phyloP scores from a whole-genome alignment of 2,797 vertebrate species.

The Enteromius viviparus region DNA sequence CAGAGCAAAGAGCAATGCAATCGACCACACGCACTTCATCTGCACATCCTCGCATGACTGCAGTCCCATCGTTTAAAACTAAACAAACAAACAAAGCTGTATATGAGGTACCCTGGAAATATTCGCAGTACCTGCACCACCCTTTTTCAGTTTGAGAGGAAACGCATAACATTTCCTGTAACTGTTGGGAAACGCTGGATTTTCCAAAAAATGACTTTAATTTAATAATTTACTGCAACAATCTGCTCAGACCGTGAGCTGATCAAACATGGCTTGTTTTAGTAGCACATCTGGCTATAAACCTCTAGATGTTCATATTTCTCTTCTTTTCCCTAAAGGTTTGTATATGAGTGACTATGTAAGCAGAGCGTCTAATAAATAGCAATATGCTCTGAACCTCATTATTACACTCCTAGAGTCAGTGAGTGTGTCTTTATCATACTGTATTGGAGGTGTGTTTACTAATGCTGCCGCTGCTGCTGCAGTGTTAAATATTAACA shows the following conservation, averaged over 20 bases:
- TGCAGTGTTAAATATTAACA: slow-evolving; percentile 18
- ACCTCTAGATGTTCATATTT: background rate
- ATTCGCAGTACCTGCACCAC: background rate
- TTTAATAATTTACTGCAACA: background rate
- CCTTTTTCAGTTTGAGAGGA: slow-evolving; percentile 3
- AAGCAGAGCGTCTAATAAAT: background rate
- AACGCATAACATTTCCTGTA: slow-evolving; percentile 5
- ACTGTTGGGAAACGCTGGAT: background rate
- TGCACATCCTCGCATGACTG: background rate
- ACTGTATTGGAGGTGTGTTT: slow-evolving; percentile 1
- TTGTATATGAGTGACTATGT: background rate
- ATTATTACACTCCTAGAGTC: slow-evolving; percentile 12
- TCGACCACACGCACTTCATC: background rate
- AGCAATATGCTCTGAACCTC: background rate
- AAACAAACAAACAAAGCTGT: background rate
- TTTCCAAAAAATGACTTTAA: background rate
- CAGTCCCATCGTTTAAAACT: background rate
- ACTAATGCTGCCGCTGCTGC: background rate
- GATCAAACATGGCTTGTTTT: background rate
- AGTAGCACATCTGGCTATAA: background rate
- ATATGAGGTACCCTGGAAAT: background rate
- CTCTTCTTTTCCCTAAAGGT: background rate
- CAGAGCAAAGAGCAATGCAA: slow-evolving; percentile 21
- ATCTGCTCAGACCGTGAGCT: background rate
- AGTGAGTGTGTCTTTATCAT: background rate